A percentile compares a stretch with the other conserved stretches of the same genome.
Conservation (phyloP, 2,113 vertebrate genomes). For the Grantiella picta region DNA sequence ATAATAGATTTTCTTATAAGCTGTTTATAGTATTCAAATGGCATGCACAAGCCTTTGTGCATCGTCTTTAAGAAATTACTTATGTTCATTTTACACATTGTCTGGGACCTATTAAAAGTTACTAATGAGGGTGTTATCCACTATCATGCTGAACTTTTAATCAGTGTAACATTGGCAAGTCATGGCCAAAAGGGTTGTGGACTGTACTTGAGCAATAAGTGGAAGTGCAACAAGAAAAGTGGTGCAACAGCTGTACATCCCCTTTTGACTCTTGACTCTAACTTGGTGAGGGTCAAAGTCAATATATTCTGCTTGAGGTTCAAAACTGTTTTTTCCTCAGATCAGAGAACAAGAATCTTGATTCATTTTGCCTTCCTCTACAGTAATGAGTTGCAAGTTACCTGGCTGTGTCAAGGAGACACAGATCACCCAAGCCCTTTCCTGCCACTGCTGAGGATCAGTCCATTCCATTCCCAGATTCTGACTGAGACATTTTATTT, state of each 20-base stretch:
- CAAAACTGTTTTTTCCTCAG: neutral
- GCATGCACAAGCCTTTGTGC: neutral
- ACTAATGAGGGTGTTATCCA: neutral
- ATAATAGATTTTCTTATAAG: neutral
- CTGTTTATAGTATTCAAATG: neutral
- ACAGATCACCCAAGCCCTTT: neutral
- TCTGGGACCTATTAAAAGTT: neutral
- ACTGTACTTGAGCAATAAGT: neutral
- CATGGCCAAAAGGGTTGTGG: neutral
- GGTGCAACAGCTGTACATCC: slow-evolving; percentile 4
- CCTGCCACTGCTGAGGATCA: neutral
- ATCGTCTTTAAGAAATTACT: neutral
- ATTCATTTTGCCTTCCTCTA: neutral
- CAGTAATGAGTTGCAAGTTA: neutral
- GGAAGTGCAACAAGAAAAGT: neutral
- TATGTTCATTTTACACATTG: neutral
- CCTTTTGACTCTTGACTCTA: neutral
- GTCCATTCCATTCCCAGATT: neutral
- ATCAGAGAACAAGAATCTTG: neutral
- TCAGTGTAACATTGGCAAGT: neutral
- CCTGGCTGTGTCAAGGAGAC: neutral
- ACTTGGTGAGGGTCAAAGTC: neutral
- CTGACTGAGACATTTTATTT: neutral
- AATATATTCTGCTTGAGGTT: neutral
- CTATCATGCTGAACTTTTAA: neutral